A percentile compares a stretch with the other conserved stretches of the same genome.
phyloP scores from a whole-genome alignment of 2,113 vertebrate species.

The Festucalex cinctus region DNA sequence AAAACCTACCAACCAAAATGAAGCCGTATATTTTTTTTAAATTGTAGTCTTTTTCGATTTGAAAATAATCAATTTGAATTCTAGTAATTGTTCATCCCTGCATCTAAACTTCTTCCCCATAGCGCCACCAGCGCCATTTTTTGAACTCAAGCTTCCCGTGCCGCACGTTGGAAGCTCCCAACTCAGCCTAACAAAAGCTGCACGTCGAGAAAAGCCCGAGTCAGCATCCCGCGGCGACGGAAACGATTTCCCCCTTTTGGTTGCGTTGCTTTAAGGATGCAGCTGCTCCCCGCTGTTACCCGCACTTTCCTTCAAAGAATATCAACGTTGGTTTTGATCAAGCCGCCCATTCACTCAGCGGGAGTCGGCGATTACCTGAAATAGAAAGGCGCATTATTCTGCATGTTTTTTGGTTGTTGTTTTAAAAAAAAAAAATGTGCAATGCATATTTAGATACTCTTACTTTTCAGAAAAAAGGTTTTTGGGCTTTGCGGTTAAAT shows the following conservation, averaged over 20 bases:
- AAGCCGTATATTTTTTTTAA: too few species aligned
- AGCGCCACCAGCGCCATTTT: constrained; percentile 35
- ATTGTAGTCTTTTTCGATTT: too few species aligned
- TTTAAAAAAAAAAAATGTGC: not conserved
- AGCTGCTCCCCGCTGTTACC: not conserved
- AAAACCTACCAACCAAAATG: too few species aligned
- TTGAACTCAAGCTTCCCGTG: constrained; percentile 14
- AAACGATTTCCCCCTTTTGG: constrained; percentile 29
- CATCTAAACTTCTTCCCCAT: constrained; percentile 6
- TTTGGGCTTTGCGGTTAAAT: not conserved
- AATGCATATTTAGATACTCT: not conserved
- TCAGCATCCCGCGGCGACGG: constrained; percentile 34
- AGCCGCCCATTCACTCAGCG: not conserved
- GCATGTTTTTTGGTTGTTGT: not conserved
- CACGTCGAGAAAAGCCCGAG: constrained; percentile 32
- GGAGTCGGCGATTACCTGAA: not conserved
- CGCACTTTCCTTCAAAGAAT: not conserved
- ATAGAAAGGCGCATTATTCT: not conserved
- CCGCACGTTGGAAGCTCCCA: not conserved
- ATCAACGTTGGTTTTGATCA: not conserved
- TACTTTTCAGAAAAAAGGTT: not conserved
- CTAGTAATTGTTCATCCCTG: not conserved
- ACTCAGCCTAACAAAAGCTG: constrained; percentile 13
- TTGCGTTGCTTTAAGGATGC: not conserved
- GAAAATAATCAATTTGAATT: too few species aligned